These are phyloP conservation scores for Cephalopachus bancanus DNA, from an alignment of 2,797 vertebrate species.

Conservation along the genomic window DNA sequence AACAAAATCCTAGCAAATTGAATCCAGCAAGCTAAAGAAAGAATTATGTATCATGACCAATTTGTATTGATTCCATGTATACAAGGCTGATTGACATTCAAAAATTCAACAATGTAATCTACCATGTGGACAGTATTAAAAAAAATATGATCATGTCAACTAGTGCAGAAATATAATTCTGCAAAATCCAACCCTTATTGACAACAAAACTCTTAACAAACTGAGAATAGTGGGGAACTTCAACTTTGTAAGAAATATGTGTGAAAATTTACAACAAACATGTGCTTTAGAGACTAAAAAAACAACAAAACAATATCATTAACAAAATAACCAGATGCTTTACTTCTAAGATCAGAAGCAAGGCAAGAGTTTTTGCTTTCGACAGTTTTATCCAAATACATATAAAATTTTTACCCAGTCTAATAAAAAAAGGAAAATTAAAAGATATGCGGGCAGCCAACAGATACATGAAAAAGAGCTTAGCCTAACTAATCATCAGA, in stretches of 20 bases:
- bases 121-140: not conserved
- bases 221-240: not conserved
- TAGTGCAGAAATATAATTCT: not conserved
- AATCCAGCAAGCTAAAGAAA: not conserved
- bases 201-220: not conserved
- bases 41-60: not conserved
- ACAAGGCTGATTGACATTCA: not conserved
- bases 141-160: constrained; percentile 2
- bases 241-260: constrained; percentile 21
- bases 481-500: too few relatives aligned
- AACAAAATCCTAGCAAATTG: not conserved
- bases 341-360: not conserved
- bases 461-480: too few relatives aligned
- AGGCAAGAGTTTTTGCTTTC: not conserved
- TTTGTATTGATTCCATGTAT: not conserved
- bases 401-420: not conserved
- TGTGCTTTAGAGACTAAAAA: not conserved
- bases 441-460: not conserved
- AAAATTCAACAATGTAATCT: constrained; percentile 10
- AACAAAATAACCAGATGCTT: constrained; percentile 5
- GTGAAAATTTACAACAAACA: constrained; percentile 28
- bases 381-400: not conserved
- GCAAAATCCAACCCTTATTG: not conserved
- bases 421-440: constrained; percentile 28
- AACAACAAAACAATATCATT: too few relatives aligned